A percentile compares a stretch with the other conserved stretches of the same genome.
Conservation (phyloP, 2,113 vertebrate species). For the Siniperca chuatsi region DNA sequence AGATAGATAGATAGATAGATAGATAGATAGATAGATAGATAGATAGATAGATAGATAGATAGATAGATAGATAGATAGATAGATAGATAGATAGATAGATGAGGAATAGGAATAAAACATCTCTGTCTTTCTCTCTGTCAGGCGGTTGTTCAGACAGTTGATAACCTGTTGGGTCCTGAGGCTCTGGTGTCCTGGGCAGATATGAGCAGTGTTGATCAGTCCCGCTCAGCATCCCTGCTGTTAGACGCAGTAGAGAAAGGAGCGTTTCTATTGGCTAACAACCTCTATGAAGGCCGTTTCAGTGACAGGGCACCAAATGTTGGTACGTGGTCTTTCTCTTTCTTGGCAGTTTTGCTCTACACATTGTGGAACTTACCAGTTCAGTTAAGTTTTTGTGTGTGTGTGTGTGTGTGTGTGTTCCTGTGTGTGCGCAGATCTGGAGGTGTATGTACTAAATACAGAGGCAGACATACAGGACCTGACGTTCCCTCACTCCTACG, state of each 20-base stretch:
- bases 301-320: conserved; percentile 90
- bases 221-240: conserved; percentile 92
- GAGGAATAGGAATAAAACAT: not conserved
- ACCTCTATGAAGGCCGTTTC: conserved; percentile 92
- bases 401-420: conserved; percentile 25
- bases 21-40: not conserved
- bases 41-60: not conserved
- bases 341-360: not conserved
- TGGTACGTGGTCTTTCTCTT: conserved; percentile 77
- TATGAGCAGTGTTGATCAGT: conserved; percentile 91
- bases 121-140: conserved; percentile 63
- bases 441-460: conserved; percentile 93
- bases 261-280: conserved; percentile 93
- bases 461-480: conserved; percentile 93
- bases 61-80: not conserved
- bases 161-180: conserved; percentile 91
- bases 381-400: conserved; percentile 7
- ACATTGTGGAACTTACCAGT: not conserved
- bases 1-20: conserved; percentile 16
- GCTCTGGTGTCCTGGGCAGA: conserved; percentile 93
- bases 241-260: conserved; percentile 94
- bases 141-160: conserved; percentile 92
- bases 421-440: conserved; percentile 84
- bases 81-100: not conserved
- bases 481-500: conserved; percentile 92